A percentile compares a stretch with the other conserved stretches of the same genome.
Evolutionary conservation across 2,113 vertebrate genomes (phyloP).

Genomic region (Delphinus delphis): DNA sequence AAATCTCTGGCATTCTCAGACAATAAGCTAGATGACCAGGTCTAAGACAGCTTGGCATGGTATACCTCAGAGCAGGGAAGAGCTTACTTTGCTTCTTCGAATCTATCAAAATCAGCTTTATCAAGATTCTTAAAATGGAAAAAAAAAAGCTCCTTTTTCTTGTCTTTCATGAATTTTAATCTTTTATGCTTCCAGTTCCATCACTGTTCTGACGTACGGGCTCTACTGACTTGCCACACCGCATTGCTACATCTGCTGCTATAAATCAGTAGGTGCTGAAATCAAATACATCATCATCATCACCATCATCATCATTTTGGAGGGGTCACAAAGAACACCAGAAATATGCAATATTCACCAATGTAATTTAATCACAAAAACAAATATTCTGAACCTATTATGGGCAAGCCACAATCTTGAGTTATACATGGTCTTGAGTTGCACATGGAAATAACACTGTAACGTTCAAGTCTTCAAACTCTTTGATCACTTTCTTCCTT

Average conservation of each 20-base stretch:
- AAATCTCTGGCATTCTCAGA: not conserved
- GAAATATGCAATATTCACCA: not conserved
- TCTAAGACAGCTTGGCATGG: not conserved
- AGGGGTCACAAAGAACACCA: not conserved
- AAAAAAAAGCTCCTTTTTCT: not conserved
- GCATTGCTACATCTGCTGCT: not conserved
- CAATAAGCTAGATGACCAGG: not conserved
- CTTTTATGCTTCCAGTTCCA: not conserved
- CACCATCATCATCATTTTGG: not conserved
- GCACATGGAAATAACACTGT: not conserved
- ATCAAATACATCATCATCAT: not conserved
- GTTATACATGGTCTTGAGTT: not conserved
- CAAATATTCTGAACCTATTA: not conserved
- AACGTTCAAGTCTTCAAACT: not conserved
- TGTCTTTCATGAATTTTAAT: not conserved
- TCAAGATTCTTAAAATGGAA: not conserved
- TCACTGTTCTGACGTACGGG: not conserved
- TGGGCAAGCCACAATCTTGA: not conserved
- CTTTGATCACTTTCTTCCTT: not conserved
- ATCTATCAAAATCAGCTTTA: not conserved
- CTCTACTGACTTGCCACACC: not conserved
- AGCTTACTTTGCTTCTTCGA: not conserved
- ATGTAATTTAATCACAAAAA: not conserved
- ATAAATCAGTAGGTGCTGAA: not conserved
- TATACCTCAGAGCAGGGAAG: not conserved